These are phyloP conservation scores for Armadillidium nasatum DNA, from an alignment of 1,140 invertebrate genomes.

Conservation along the genomic window DNA sequence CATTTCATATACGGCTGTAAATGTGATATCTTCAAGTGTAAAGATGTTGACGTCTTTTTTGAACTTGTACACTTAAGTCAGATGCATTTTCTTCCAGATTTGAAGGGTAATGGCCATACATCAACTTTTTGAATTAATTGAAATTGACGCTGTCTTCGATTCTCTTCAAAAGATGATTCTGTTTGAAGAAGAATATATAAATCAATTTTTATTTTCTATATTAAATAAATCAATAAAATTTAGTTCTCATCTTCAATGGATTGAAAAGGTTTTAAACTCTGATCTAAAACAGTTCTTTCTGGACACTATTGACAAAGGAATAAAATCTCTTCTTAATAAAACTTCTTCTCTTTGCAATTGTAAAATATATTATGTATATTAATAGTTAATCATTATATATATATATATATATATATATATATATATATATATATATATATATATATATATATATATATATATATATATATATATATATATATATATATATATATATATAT, in stretches of 20 bases:
- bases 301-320: background rate
- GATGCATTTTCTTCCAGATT: background rate
- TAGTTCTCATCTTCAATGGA: background rate
- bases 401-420: too few species aligned
- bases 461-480: too few species aligned
- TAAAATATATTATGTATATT: too few species aligned
- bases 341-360: background rate
- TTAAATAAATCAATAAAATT: background rate
- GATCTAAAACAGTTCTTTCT: background rate
- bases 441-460: too few species aligned
- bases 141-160: background rate
- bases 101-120: background rate
- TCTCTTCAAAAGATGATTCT: background rate
- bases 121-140: background rate
- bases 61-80: background rate
- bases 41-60: background rate
- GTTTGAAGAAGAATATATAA: background rate
- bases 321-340: background rate
- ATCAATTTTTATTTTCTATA: background rate
- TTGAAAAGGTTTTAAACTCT: background rate
- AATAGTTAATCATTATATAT: too few species aligned
- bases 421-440: too few species aligned
- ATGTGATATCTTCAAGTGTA: background rate
- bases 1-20: background rate
- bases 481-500: too few species aligned